Evolutionary conservation across 2,888 invertebrate genomes (phyloP), one percentile per base, ranked within the genome.

Genomic region (Drosophila flavopinicola): DNA sequence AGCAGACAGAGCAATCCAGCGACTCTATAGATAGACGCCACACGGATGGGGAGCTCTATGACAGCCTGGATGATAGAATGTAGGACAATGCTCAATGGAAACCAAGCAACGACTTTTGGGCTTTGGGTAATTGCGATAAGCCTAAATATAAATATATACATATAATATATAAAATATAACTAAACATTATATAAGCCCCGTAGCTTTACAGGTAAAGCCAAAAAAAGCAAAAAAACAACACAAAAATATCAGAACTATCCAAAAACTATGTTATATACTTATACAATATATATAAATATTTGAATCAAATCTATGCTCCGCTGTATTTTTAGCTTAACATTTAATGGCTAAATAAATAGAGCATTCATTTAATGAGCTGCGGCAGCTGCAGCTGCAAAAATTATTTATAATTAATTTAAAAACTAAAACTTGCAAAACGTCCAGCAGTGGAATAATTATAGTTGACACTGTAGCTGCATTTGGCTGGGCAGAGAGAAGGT

Each of bases 21-120:
- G 39, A 44, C 20, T 60, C 60, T 6, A 29, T 45, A 6, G 69
- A 68, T 1, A 69, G 64, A 24, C 17, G 58, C 4, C 56, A 73
- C 1, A 60, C 53, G 17, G 75, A 78, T 23, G 64, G 32, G 0
- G 75, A 85, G 24, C 68, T 88, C 44, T 90, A 89, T 48, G 90
- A 90, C 66, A 90, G 90, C 60, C 77, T 90, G 10, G 90, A 90
- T 48, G 90, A 90, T 49, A 90, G 87, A 67, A 78, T 90, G 74
- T 89, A 57, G 38, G 10, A 30, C 15, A 51, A 48, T 65, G 48
- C 41, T 65, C 44, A 65, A 49, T 15, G 37, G 27, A 48, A 60
- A 29, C 27, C 63, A 58, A 44, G 57, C 75, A 74, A 59, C 70
- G 71, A 70, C 66, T 66, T 51, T 72, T 44, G 71, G 66, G 61